These are phyloP conservation scores for Periophthalmus modestus DNA, from an alignment of 2,113 vertebrate species.

Conservation along the genomic window DNA sequence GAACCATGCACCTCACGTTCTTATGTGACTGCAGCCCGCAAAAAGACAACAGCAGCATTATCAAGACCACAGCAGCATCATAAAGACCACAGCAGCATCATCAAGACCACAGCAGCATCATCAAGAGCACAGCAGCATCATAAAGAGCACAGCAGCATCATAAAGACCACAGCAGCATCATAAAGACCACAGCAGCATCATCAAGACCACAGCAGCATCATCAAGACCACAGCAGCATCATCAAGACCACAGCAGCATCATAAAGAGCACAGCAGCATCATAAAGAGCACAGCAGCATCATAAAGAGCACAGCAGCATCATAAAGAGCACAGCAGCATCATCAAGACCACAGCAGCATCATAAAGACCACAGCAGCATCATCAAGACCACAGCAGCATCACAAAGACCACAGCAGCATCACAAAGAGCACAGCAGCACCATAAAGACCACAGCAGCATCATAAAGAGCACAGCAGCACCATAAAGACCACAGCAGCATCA, in stretches of 20 bases:
- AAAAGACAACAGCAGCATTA: not conserved
- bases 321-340: too few species aligned
- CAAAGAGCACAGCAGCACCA: not conserved
- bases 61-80: not conserved
- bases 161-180: not conserved
- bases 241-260: not conserved
- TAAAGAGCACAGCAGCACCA: too few species aligned
- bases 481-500: not conserved
- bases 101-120: too few species aligned
- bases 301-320: not conserved
- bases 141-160: not conserved
- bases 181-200: not conserved
- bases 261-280: not conserved
- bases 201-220: not conserved
- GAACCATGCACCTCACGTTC: constrained; percentile 49
- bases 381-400: not conserved
- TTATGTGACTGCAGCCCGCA: too few species aligned
- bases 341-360: not conserved
- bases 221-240: not conserved
- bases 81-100: not conserved
- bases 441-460: not conserved
- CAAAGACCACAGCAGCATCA: too few species aligned
- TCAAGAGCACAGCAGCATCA: not conserved
- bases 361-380: not conserved
- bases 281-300: not conserved